These are phyloP conservation scores for Halichoeres trimaculatus DNA, from an alignment of 2,113 vertebrate species.

Conservation along the genomic window DNA sequence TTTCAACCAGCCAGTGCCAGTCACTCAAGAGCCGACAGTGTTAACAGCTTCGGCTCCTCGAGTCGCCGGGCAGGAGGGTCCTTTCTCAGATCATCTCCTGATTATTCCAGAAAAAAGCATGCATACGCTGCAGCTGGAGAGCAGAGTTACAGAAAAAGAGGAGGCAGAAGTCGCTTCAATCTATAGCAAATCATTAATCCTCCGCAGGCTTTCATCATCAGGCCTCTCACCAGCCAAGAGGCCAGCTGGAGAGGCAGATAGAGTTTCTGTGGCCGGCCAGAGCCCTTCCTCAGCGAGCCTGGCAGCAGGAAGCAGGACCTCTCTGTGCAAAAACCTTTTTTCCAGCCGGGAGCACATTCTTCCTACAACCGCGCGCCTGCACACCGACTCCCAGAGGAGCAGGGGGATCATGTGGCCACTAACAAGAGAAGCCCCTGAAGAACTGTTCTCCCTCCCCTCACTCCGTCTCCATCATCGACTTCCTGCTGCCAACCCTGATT, in stretches of 20 bases:
- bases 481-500: conserved; percentile 6
- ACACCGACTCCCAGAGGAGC: conserved; percentile 60
- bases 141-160: background rate
- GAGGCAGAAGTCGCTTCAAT: background rate
- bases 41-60: conserved; percentile 41
- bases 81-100: conserved; percentile 39
- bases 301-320: conserved; percentile 50
- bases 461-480: conserved; percentile 20
- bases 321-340: conserved; percentile 62
- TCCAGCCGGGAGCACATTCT: conserved; percentile 75
- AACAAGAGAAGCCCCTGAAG: conserved; percentile 64
- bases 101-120: conserved; percentile 4
- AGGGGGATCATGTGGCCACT: conserved; percentile 66
- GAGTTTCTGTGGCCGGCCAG: conserved; percentile 52
- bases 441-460: conserved; percentile 37
- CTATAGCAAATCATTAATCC: conserved; percentile 44
- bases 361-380: conserved; percentile 48
- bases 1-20: conserved; percentile 48
- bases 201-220: conserved; percentile 18
- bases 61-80: conserved; percentile 27
- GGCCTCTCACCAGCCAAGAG: conserved; percentile 10
- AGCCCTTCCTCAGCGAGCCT: conserved; percentile 47
- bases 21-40: conserved; percentile 30
- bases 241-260: conserved; percentile 58
- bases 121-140: background rate